Percentiles rank a stretch among this genome's conserved stretches.
These are phyloP conservation scores for Drosophila demipolita DNA, from an alignment of 2,888 invertebrate genomes.

Conservation along the genomic window DNA sequence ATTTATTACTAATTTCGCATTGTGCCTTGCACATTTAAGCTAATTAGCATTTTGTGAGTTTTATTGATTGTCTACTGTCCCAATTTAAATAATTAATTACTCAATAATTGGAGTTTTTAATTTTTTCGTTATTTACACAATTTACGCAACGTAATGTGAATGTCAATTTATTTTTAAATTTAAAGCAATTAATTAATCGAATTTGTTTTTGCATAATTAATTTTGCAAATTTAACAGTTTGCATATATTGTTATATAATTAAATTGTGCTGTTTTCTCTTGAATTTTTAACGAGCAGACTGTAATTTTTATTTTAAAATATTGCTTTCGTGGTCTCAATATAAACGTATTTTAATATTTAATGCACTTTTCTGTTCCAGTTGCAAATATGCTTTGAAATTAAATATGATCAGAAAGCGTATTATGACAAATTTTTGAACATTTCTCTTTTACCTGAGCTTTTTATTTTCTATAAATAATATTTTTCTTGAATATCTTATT, in stretches of 20 bases:
- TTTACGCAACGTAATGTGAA: not conserved
- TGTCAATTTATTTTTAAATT: not conserved
- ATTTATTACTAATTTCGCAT: conserved; percentile 37
- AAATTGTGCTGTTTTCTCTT: not conserved
- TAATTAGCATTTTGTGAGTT: conserved; percentile 12
- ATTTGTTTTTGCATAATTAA: not conserved
- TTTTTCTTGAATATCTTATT: conserved; percentile 39
- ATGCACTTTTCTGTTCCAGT: not conserved
- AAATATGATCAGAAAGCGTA: not conserved
- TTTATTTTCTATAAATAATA: conserved; percentile 42
- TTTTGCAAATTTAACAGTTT: not conserved
- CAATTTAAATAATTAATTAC: conserved; percentile 12
- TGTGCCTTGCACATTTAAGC: conserved; percentile 2
- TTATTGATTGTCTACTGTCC: conserved; percentile 11
- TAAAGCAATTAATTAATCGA: not conserved
- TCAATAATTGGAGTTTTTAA: not conserved
- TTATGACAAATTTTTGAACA: conserved; percentile 2
- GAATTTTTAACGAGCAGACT: not conserved
- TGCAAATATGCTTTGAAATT: not conserved
- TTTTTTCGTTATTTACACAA: not conserved
- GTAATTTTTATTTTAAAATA: not conserved
- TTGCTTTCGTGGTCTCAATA: not conserved
- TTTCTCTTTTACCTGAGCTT: conserved; percentile 19
- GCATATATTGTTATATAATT: not conserved
- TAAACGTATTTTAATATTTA: not conserved